These are phyloP conservation scores for Nymphalis c-album DNA, from an alignment of 2,888 invertebrate species.

Conservation along the genomic window DNA sequence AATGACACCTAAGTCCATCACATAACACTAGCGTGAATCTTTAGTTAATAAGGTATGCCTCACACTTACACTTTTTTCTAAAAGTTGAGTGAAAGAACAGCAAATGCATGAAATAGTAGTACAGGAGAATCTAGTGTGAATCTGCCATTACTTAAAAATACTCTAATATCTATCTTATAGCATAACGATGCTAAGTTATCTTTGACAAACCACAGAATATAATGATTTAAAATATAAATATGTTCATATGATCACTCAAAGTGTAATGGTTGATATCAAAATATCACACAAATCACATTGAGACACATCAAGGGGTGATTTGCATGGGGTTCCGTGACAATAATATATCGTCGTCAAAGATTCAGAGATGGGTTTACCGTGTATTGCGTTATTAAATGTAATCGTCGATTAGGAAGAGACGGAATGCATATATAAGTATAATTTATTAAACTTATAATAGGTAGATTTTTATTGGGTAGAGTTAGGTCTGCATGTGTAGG, in stretches of 20 bases:
- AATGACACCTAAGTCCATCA: too few species aligned
- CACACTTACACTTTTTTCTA: too few species aligned
- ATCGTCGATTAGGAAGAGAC: not conserved
- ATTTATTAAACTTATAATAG: not conserved
- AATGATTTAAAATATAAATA: not conserved
- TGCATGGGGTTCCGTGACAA: slow-evolving; percentile 45
- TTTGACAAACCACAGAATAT: not conserved
- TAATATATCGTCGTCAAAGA: slow-evolving; percentile 47
- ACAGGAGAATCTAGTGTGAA: too few species aligned
- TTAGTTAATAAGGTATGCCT: too few species aligned
- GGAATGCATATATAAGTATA: not conserved
- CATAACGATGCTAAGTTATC: not conserved
- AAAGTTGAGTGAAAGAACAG: too few species aligned
- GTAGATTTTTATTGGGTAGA: too few species aligned
- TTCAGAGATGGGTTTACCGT: slow-evolving; percentile 43
- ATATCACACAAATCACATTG: slow-evolving; percentile 33
- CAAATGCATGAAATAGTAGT: too few species aligned
- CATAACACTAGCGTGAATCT: too few species aligned
- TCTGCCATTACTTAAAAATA: not conserved
- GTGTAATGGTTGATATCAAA: slow-evolving; percentile 7
- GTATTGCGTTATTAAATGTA: slow-evolving; percentile 29
- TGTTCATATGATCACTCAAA: slow-evolving; percentile 32
- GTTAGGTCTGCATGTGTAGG: too few species aligned
- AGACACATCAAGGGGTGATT: slow-evolving; percentile 40
- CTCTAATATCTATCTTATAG: not conserved